Evolutionary conservation across 1,140 invertebrate species (phyloP), one percentile per base, ranked within the genome.

Genomic region (Heliothis virescens): DNA sequence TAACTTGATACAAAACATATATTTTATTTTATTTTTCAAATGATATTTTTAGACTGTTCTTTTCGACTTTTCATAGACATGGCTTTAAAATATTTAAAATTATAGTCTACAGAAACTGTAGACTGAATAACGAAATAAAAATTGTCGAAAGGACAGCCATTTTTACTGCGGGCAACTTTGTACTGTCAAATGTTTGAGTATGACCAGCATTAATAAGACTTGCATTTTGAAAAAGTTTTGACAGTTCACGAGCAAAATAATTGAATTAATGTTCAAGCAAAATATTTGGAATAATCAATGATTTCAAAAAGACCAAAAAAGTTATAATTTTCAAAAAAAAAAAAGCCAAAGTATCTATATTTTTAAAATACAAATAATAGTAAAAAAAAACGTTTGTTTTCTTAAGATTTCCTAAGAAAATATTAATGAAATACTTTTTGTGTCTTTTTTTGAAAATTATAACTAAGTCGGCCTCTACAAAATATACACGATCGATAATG

Each of bases 401-500:
- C n/a, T n/a, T n/a, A n/a, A n/a, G n/a, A 26, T 59, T 59, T 21
- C 13, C 10, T 26, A 18, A 29, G 57, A 59, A 59, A 59, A 60
- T 11, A 59, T 26, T 26, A 3, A 65, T 13, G n/a, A 7, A 41
- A 41, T 34, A 41, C 62, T 65, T 16, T 65, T n/a, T 10, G 34
- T 29, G 48, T 73, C 69, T 62, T 60, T 69, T 65, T 60, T 60
- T 26, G 57, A 29, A 60, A 60, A 26, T 60, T 60, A 60, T 60
- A 29, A 29, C 26, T 4, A 60, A 60, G 12, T 4, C 2, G 34
- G 59, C 10, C 21, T 60, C 12, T 3, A 11, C 41, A 74, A 60
- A 60, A 60, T 48, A 67, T 62, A 78, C 41, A 77, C 48, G 65
- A 63, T 62, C 65, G 41, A 55, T 74, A 69, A 73, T 7, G 63